Conservation (phyloP, 1,140 invertebrate genomes). For the Sinonovacula constricta region DNA sequence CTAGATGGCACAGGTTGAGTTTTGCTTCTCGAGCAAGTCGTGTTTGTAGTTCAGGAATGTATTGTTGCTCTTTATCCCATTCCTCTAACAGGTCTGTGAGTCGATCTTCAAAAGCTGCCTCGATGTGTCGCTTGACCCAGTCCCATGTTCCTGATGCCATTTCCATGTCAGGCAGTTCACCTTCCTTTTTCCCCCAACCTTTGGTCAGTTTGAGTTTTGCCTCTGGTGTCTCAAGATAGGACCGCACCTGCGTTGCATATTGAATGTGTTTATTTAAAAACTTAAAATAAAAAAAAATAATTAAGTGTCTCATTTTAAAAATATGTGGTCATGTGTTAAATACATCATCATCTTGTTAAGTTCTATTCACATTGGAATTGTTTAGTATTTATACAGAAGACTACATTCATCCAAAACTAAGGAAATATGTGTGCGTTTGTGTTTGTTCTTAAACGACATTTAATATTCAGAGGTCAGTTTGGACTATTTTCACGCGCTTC, state of each 20-base stretch:
- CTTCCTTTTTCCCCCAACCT: conserved; percentile 20
- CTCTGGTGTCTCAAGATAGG: conserved; percentile 28
- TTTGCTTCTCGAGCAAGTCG: conserved; percentile 35
- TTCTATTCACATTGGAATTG: too few relatives aligned
- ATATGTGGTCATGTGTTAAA: too few relatives aligned
- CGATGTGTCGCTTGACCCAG: conserved; percentile 41
- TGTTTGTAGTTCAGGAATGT: conserved; percentile 25
- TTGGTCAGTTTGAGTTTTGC: conserved; percentile 33
- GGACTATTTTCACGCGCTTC: too few relatives aligned
- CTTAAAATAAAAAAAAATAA: background rate
- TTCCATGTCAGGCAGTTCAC: conserved; percentile 40
- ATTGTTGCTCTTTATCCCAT: conserved; percentile 30
- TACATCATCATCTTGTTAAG: too few relatives aligned
- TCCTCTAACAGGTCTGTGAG: conserved; percentile 38
- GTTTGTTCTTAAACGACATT: too few relatives aligned
- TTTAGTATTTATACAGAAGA: too few relatives aligned
- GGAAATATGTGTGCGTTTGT: too few relatives aligned
- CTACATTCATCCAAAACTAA: too few relatives aligned
- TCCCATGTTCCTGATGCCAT: conserved; percentile 38
- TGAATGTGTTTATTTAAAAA: background rate
- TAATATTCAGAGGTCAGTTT: too few relatives aligned
- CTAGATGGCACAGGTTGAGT: conserved; percentile 25
- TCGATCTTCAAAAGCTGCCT: conserved; percentile 36
- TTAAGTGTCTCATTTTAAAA: background rate
- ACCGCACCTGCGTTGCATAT: conserved; percentile 1